Conservation (phyloP, 2,797 vertebrate genomes). For the Molothrus ater region DNA sequence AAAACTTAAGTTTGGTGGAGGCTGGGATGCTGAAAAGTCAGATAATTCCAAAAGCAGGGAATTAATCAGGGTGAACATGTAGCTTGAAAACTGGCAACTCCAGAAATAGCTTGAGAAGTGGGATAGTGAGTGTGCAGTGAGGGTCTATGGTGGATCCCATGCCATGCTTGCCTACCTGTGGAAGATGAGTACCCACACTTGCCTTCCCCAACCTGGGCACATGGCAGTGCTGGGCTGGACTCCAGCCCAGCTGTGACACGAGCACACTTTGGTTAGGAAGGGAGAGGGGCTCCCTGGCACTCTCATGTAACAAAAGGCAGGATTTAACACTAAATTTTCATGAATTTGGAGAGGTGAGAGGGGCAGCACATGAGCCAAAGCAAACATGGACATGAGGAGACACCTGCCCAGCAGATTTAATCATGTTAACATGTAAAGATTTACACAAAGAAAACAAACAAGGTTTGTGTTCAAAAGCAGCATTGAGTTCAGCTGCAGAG, state of each 20-base stretch:
- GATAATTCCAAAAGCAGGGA: neutral
- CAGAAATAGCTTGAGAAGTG: neutral
- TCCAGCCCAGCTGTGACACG: neutral
- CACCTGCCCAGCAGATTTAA: constrained; percentile 50
- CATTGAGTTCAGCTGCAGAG: constrained; percentile 32
- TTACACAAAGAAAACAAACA: constrained; percentile 53
- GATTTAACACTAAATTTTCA: constrained; percentile 49
- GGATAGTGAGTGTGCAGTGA: neutral
- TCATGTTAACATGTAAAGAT: constrained; percentile 35
- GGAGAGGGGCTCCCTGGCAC: constrained; percentile 21
- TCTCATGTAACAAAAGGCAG: constrained; percentile 34
- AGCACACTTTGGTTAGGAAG: neutral
- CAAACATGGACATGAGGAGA: constrained; percentile 42
- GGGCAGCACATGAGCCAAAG: constrained; percentile 23
- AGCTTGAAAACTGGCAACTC: neutral
- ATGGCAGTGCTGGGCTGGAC: neutral
- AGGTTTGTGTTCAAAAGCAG: constrained; percentile 12
- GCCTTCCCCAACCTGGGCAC: neutral
- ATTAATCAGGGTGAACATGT: neutral
- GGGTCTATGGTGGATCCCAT: neutral
- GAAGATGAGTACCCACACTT: neutral
- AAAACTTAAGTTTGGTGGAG: neutral
- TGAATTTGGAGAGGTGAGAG: constrained; percentile 52
- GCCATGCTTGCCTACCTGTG: neutral
- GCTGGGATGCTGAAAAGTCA: neutral